These are phyloP conservation scores for Anguilla pacifica DNA, from an alignment of 2,797 vertebrate species.

Conservation along the genomic window DNA sequence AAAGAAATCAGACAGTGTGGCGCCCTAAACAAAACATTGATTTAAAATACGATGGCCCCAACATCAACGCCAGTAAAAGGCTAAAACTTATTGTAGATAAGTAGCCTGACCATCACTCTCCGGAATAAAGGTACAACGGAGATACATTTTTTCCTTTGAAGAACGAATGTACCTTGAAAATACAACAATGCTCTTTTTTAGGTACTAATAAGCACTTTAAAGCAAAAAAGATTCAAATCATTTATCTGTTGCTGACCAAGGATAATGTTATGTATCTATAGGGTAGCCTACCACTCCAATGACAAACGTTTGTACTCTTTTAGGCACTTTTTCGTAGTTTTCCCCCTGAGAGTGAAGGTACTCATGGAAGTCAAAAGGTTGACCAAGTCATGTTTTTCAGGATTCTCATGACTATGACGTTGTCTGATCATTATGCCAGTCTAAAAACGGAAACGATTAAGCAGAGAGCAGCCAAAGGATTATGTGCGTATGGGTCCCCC, in stretches of 20 bases:
- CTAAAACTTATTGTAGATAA: too few species aligned
- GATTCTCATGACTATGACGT: slow-evolving; percentile 14
- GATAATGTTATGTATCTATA: too few species aligned
- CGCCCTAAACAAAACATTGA: background rate
- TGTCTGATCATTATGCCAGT: slow-evolving; percentile 22
- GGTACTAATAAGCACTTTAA: too few species aligned
- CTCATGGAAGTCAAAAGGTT: background rate
- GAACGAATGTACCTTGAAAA: too few species aligned
- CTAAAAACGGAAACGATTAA: slow-evolving; percentile 43
- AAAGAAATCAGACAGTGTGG: too few species aligned
- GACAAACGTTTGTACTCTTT: background rate
- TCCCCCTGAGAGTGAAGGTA: background rate
- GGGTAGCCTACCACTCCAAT: too few species aligned
- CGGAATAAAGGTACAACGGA: too few species aligned
- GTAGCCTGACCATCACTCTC: too few species aligned
- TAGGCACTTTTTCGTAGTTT: background rate
- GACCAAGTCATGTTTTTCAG: background rate
- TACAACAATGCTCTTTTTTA: too few species aligned
- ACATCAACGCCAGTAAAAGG: background rate
- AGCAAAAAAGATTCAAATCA: too few species aligned
- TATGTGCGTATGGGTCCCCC: slow-evolving; percentile 22
- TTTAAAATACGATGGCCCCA: background rate
- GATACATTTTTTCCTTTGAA: too few species aligned
- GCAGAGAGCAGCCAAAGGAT: slow-evolving; percentile 1
- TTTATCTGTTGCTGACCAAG: too few species aligned